Percentiles rank a stretch among this genome's conserved stretches.
Evolutionary conservation across 2,797 vertebrate genomes (phyloP).

Genomic region (Phataginus tricuspis): DNA sequence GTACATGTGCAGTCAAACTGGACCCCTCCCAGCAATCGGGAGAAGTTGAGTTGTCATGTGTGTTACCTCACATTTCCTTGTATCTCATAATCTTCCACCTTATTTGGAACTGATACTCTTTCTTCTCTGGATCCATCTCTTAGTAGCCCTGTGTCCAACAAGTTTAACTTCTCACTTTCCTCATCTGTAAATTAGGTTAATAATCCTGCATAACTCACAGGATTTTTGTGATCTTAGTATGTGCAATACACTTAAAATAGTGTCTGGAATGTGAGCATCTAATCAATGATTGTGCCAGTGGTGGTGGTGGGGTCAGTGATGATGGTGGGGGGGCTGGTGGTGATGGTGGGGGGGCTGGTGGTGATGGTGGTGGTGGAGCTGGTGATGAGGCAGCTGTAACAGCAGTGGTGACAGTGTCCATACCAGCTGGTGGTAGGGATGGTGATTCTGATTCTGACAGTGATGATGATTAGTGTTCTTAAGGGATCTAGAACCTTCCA

Average conservation of each 20-base stretch:
- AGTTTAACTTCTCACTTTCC: not conserved
- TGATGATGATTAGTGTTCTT: not conserved
- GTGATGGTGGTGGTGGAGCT: too few species aligned
- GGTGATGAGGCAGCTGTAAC: too few species aligned
- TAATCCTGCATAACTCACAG: not conserved
- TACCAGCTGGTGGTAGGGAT: not conserved
- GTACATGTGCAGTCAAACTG: not conserved
- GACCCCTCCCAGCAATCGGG: not conserved
- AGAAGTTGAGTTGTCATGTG: not conserved
- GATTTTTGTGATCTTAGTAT: not conserved
- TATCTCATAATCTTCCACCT: not conserved
- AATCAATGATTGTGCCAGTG: not conserved
- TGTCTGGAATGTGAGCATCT: too few species aligned
- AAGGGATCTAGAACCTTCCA: not conserved
- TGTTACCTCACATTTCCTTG: not conserved
- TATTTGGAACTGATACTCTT: not conserved
- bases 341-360: not conserved
- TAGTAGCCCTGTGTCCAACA: not conserved
- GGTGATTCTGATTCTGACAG: not conserved
- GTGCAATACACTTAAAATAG: not conserved
- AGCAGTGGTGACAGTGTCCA: too few species aligned
- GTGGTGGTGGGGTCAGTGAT: rapidly evolving
- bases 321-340: too few species aligned
- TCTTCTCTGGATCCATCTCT: constrained; percentile 34
- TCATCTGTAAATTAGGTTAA: not conserved